Conservation (phyloP, 1,140 invertebrate species). For the Drosophila parabipectinata region DNA sequence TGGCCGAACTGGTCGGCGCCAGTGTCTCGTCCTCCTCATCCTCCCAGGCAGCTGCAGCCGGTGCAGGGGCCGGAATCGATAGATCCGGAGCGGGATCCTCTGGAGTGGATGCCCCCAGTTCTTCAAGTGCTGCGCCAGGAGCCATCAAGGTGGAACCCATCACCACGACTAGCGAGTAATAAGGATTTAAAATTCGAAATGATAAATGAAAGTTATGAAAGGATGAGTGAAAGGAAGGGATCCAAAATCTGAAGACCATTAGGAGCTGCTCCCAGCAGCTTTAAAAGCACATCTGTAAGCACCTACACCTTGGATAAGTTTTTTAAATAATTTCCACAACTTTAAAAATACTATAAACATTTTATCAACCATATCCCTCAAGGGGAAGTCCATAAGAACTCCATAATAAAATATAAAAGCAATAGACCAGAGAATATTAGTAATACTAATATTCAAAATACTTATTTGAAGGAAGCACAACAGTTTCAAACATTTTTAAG, state of each 20-base stretch:
- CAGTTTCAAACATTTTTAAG: too few species aligned
- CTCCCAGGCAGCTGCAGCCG: constrained; percentile 32
- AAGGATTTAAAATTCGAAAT: constrained; percentile 9
- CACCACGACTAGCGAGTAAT: constrained; percentile 84
- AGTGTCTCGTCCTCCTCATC: constrained; percentile 51
- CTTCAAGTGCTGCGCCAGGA: constrained; percentile 24
- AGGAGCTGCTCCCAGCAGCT: constrained; percentile 13
- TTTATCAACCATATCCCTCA: neutral
- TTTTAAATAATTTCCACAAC: neutral
- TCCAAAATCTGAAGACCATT: neutral
- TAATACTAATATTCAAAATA: neutral
- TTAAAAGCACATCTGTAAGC: neutral
- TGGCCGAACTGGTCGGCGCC: constrained; percentile 79
- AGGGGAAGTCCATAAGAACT: neutral
- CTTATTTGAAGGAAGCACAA: neutral
- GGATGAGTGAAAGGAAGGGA: constrained; percentile 7
- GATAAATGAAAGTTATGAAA: constrained; percentile 17
- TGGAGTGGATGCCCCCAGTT: constrained; percentile 22
- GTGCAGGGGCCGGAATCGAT: neutral
- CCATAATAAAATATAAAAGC: neutral
- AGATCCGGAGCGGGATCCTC: constrained; percentile 17
- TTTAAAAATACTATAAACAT: neutral
- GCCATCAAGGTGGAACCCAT: constrained; percentile 85
- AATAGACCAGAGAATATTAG: constrained; percentile 4
- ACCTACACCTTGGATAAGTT: constrained; percentile 13